Evolutionary conservation across 1,140 invertebrate species (phyloP), one percentile per base, ranked within the genome.

Genomic region (Drosophila orena): DNA sequence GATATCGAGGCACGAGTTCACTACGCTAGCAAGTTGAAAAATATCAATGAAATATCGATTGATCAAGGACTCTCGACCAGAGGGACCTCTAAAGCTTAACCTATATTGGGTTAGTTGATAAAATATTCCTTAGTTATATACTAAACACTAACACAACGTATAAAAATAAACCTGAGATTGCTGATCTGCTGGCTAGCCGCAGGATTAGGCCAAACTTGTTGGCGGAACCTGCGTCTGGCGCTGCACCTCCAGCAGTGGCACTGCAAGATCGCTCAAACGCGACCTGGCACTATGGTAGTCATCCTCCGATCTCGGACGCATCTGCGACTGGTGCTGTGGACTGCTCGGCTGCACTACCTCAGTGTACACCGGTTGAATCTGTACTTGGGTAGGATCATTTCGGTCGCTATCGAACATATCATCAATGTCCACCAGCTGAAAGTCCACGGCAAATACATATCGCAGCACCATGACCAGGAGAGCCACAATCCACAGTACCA

Each of bases 261-360:
- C 61, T 4, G 83, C 79, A 24, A 86, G 30, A n/a, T 91, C 90
- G 27, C 90, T 91, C 4, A 91, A 60, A 2, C 76, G 77, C 10
- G 90, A 91, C 65, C 90, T 89, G 65, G 90, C 90, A 56, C 90
- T 91, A 49, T 91, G 90, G 40, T 83, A 91, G 43, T 91, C 90
- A 17, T 91, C 90, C 40, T 91, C 90, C 2, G 90, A 91, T 17
- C 64, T 73, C 1, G 89, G 74, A 2, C 86, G 64, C 35, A 43
- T 30, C 56, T 52, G 62, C 42, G 44, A 30, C 43, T 70, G 59
- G 43, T 74, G 79, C 49, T 72, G 72, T 1, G 84, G 84, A 40
- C 84, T 89, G 7, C 30, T 12, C 60, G 69, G 65, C 58, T 59
- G 46, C 49, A 78, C 54, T 5, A 77, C 38, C 55, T 84, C 73